Evolutionary conservation across 2,888 invertebrate genomes (phyloP), one percentile per base, ranked within the genome.

Genomic region (Cotesia congregata): DNA sequence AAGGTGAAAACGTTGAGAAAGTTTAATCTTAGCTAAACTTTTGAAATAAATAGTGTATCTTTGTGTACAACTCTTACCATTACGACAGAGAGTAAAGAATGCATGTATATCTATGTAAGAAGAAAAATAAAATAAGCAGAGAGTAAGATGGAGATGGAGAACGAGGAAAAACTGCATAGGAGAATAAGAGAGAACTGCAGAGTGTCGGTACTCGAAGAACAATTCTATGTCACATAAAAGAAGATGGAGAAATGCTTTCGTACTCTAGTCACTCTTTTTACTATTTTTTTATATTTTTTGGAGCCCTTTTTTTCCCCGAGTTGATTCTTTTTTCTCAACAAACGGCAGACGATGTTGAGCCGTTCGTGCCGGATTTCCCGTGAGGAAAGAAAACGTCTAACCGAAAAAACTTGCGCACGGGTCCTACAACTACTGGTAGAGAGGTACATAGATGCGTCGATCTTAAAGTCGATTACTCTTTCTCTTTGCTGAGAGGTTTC

Each of bases 291-390:
- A 39, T 67, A 6, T 39, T 67, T 67, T 15, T 67, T 68, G 5
- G 12, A 12, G 30, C 6, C 30, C 7, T 65, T 7, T 15, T 62
- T 38, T 60, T 40, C 39, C 61, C 9, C 7, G 7, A 12, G 50
- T 7, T 30, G 1, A 30, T 70, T 50, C 60, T n/a, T 38, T 70
- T 62, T 39, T 62, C 15, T 61, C 39, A 61, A 38, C 61, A 60
- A 15, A 39, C 15, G 64, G 64, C 38, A 74, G 60, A 72, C 50
- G n/a, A 59, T 61, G 61, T 50, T 60, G 65, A 40, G 38, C 41
- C 67, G 78, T 72, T 80, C 67, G 80, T 71, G 76, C 75, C 77
- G 82, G 82, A 83, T 85, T 84, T 85, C 84, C 84, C 84, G 81
- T 72, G 83, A 82, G 84, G n/a, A 79, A 76, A 80, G 76, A 71